Conservation (phyloP, 2,113 vertebrate species). For the Andinoacara biseriatus region DNA sequence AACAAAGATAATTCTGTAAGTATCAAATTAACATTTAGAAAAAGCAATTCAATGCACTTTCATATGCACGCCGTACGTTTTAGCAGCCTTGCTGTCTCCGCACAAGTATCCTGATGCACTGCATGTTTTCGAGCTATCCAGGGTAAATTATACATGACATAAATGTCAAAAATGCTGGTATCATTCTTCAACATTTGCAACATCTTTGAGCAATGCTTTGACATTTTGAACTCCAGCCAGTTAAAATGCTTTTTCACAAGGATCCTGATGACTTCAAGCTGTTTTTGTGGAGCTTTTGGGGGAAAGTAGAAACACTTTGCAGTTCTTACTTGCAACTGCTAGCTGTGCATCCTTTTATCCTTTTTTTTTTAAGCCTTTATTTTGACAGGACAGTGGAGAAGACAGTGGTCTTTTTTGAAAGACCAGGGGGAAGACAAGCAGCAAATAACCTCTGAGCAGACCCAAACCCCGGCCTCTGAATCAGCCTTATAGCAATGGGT, state of each 20-base stretch:
- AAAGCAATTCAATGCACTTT: not conserved
- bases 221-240: constrained; percentile 51
- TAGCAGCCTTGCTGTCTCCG: not conserved
- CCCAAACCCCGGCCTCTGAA: not conserved
- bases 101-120: constrained; percentile 19
- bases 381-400: not conserved
- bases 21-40: not conserved
- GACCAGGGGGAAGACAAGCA: not conserved
- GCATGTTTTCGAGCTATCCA: not conserved
- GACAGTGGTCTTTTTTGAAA: not conserved
- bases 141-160: constrained; percentile 40
- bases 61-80: not conserved
- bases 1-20: not conserved
- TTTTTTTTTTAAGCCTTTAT: not conserved
- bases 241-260: constrained; percentile 15
- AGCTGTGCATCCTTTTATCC: not conserved
- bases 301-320: constrained; percentile 4
- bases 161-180: constrained; percentile 49
- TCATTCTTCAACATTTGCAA: constrained; percentile 48
- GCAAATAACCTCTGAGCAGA: not conserved
- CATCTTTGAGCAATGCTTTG: constrained; percentile 45
- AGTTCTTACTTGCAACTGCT: not conserved
- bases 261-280: constrained; percentile 13
- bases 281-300: not conserved
- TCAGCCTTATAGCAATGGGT: not conserved